Conservation (phyloP, 2,888 invertebrate species). For the Tipula unca region DNA sequence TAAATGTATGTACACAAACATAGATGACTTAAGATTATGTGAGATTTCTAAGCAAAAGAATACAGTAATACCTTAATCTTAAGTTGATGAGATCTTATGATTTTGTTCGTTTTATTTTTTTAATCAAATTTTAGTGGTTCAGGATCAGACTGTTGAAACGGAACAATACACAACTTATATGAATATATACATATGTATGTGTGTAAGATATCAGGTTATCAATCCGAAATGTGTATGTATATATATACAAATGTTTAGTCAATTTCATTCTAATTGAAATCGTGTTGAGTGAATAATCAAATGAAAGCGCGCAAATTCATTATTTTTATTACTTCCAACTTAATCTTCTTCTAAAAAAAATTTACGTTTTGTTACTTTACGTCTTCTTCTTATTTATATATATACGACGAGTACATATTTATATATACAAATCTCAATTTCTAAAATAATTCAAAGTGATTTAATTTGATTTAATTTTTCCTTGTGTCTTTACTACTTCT, state of each 20-base stretch:
- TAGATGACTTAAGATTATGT: background rate
- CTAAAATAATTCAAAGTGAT: slow-evolving; percentile 8
- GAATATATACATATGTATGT: background rate
- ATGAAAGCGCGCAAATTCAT: slow-evolving; percentile 4
- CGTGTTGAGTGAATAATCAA: background rate
- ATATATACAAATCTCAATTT: background rate
- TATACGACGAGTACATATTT: background rate
- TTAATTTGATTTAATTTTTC: slow-evolving; percentile 14
- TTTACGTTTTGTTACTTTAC: background rate
- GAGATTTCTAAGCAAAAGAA: background rate
- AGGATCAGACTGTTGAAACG: background rate
- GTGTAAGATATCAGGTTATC: background rate
- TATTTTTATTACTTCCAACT: slow-evolving; percentile 8
- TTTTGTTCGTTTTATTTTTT: background rate
- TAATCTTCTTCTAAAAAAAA: background rate
- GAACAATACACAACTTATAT: background rate
- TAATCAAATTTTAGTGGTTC: background rate
- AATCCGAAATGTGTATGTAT: background rate
- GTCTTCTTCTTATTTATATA: background rate
- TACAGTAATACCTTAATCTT: background rate
- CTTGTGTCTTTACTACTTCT: background rate
- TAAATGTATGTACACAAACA: background rate
- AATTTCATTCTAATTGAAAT: background rate
- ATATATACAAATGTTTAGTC: background rate
- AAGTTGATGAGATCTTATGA: background rate